A percentile compares a stretch with the other conserved stretches of the same genome.
Conservation (phyloP, 2,797 vertebrate species). For the Myotis myotis region DNA sequence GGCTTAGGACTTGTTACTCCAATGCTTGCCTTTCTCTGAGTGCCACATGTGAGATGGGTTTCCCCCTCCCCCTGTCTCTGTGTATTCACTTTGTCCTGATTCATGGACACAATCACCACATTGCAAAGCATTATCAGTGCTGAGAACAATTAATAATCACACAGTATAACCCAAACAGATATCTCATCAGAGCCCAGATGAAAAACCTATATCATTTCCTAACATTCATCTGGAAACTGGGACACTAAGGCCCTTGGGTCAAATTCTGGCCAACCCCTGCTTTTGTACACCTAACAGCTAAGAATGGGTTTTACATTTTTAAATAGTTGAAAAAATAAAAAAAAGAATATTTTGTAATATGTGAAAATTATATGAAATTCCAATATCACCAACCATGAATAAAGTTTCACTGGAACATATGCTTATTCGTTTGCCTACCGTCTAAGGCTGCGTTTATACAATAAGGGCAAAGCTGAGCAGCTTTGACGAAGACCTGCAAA, state of each 20-base stretch:
- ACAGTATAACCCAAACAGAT: background rate
- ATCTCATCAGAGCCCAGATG: background rate
- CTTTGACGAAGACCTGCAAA: background rate
- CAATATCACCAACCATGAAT: background rate
- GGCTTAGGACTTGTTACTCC: background rate
- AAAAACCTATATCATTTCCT: background rate
- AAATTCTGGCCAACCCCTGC: background rate
- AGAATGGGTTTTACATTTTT: slow-evolving; percentile 16
- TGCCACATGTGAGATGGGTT: background rate
- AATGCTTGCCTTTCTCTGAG: background rate
- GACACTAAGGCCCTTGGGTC: background rate
- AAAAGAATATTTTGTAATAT: background rate
- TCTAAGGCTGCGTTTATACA: background rate
- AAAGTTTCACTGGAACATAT: background rate
- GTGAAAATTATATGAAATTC: background rate
- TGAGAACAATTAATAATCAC: background rate
- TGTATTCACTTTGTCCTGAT: background rate
- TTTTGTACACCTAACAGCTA: background rate
- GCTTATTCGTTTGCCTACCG: background rate
- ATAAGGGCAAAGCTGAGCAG: background rate
- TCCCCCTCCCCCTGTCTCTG: background rate
- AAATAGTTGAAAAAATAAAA: background rate
- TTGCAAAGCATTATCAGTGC: background rate
- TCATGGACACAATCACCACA: background rate
- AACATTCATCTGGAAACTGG: background rate